phyloP scores from a whole-genome alignment of 1,140 invertebrate genomes.

The Kradibia gibbosae region DNA sequence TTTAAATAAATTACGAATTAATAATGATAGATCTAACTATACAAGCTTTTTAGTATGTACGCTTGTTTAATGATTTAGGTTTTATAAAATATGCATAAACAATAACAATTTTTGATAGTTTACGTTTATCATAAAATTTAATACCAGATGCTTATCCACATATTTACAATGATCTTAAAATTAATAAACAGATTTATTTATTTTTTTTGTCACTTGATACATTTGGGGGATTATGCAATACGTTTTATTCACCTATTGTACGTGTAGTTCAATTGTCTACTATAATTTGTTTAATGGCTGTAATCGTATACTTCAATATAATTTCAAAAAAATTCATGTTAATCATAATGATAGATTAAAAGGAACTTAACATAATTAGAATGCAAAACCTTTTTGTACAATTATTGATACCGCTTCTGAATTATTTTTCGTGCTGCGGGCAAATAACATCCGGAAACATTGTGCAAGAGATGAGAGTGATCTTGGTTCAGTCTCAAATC shows the following conservation, averaged over 20 bases:
- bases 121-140: background rate
- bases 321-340: background rate
- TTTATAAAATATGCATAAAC: too few relatives aligned
- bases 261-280: background rate
- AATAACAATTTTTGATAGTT: too few relatives aligned
- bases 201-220: too few relatives aligned
- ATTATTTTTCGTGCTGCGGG: slow-evolving; percentile 74
- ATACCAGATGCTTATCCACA: background rate
- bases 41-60: too few relatives aligned
- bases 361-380: background rate
- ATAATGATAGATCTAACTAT: too few relatives aligned
- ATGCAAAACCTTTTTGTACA: background rate
- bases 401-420: slow-evolving; percentile 70
- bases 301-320: too few relatives aligned
- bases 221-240: too few relatives aligned
- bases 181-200: background rate
- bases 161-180: background rate
- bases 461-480: slow-evolving; percentile 70
- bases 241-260: too few relatives aligned
- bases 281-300: slow-evolving; percentile 14
- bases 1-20: too few relatives aligned
- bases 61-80: too few relatives aligned
- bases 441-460: slow-evolving; percentile 73
- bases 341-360: background rate
- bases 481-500: slow-evolving; percentile 63